Evolutionary conservation across 2,888 invertebrate genomes (phyloP).

Genomic region (Aphrophora alni): DNA sequence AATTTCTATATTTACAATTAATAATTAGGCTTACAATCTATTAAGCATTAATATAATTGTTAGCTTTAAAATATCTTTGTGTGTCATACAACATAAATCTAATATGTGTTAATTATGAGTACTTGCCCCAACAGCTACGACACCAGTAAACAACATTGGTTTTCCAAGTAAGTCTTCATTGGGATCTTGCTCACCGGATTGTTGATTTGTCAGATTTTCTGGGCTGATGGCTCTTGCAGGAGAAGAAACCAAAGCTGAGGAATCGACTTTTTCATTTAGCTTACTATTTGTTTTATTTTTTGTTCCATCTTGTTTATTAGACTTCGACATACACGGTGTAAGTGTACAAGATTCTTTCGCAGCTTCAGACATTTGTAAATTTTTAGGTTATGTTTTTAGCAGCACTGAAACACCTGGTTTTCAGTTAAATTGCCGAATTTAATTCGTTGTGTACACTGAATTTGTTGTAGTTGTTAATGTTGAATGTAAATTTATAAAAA

Average conservation of each 20-base stretch:
- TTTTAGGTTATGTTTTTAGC: neutral
- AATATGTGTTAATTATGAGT: too few relatives aligned
- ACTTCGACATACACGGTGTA: neutral
- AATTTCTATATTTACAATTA: too few relatives aligned
- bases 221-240: too few relatives aligned
- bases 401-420: neutral
- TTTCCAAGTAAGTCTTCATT: neutral
- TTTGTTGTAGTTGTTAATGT: neutral
- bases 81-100: too few relatives aligned
- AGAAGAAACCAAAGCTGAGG: too few relatives aligned
- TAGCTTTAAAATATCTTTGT: too few relatives aligned
- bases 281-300: neutral
- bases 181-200: neutral
- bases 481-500: neutral
- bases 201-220: neutral
- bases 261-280: neutral
- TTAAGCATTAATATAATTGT: too few relatives aligned
- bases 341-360: neutral
- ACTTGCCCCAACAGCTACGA: neutral
- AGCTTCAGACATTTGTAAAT: neutral
- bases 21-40: too few relatives aligned
- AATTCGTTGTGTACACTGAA: neutral
- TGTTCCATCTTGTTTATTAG: neutral
- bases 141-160: neutral
- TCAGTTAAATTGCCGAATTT: neutral